A percentile compares a stretch with the other conserved stretches of the same genome.
Evolutionary conservation across 2,888 invertebrate species (phyloP).

Genomic region (Sphaerophoria taeniata): DNA sequence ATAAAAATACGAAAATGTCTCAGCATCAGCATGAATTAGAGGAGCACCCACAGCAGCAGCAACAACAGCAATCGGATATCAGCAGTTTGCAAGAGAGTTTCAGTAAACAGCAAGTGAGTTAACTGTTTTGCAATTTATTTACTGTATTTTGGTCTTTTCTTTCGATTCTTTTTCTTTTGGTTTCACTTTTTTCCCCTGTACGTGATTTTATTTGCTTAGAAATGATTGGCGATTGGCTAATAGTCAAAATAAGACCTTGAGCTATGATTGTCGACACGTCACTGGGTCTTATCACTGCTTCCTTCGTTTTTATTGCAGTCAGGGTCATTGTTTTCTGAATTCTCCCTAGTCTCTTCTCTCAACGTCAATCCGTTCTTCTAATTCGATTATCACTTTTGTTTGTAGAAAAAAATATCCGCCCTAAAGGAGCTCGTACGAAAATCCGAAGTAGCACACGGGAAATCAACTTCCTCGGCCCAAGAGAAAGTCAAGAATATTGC

Average conservation of each 20-base stretch:
- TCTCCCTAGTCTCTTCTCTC: too few relatives aligned
- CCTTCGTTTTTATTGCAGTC: too few relatives aligned
- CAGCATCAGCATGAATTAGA: slow-evolving; percentile 56
- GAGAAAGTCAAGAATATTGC: slow-evolving; percentile 80
- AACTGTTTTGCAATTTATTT: background rate
- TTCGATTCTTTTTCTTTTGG: background rate
- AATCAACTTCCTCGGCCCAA: slow-evolving; percentile 78
- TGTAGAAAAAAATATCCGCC: slow-evolving; percentile 79
- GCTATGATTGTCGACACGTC: too few relatives aligned
- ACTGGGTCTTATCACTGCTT: too few relatives aligned
- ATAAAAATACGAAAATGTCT: slow-evolving; percentile 51
- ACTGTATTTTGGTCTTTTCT: background rate
- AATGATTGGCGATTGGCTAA: too few relatives aligned
- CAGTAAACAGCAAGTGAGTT: slow-evolving; percentile 77
- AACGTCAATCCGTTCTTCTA: background rate
- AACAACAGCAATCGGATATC: slow-evolving; percentile 72
- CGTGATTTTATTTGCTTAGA: background rate
- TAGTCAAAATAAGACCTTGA: too few relatives aligned
- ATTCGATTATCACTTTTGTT: background rate
- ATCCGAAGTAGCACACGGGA: slow-evolving; percentile 79
- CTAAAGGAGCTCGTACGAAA: slow-evolving; percentile 79
- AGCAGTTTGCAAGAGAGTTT: slow-evolving; percentile 77
- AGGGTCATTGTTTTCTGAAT: too few relatives aligned
- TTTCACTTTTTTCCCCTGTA: background rate
- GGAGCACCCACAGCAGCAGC: slow-evolving; percentile 58